These are phyloP conservation scores for Lateolabrax maculatus DNA, from an alignment of 2,797 vertebrate genomes.

Conservation along the genomic window DNA sequence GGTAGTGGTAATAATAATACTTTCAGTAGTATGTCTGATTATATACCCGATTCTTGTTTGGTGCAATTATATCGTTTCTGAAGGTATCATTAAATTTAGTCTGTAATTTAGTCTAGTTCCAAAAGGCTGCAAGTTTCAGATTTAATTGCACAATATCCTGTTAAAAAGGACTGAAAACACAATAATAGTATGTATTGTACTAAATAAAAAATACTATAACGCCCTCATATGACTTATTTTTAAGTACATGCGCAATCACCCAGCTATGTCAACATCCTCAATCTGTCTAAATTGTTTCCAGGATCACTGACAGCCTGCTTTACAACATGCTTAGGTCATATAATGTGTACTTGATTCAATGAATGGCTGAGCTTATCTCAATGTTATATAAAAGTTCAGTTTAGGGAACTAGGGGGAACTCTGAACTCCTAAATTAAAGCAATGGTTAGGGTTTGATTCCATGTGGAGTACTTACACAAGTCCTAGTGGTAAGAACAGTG, in stretches of 20 bases:
- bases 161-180: background rate
- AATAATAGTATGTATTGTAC: background rate
- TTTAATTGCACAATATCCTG: background rate
- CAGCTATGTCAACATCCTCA: background rate
- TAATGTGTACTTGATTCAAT: slow-evolving; percentile 1
- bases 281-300: background rate
- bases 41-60: background rate
- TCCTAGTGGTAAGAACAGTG: background rate
- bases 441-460: background rate
- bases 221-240: background rate
- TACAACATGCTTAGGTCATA: background rate
- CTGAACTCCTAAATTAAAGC: background rate
- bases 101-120: background rate
- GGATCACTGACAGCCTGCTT: background rate
- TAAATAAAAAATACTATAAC: background rate
- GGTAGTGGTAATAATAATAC: background rate
- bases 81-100: background rate
- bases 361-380: background rate
- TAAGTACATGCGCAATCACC: background rate
- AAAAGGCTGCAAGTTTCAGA: background rate
- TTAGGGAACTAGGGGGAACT: background rate
- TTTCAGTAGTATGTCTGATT: background rate
- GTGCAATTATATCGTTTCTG: background rate
- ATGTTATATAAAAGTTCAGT: background rate
- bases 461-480: background rate